Evolutionary conservation across 37 sponge, comb jelly and placozoan genomes (phyloP), one percentile per base, ranked within the genome.

Genomic region (Eunapius fragilis): DNA sequence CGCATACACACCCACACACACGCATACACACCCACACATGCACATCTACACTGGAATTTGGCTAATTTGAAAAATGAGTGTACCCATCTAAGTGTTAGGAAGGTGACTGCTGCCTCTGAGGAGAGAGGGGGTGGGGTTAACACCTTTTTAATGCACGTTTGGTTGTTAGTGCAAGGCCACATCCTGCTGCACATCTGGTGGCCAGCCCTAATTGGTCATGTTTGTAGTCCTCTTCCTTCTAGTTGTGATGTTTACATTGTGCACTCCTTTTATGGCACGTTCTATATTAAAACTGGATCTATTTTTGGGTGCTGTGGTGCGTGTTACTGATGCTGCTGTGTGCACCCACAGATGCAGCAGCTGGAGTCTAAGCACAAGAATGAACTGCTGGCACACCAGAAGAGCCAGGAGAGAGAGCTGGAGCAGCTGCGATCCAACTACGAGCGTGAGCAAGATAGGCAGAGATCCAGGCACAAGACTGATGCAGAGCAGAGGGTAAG

Each of bases 401-500:
- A 73, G 87, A 69, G 32, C 3, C 91, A 91, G 45, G 98, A 98
- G 82, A 86, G 86, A 25, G 98, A 98, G 28, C 80, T 93, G 75
- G 98, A 98, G 32, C 94, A 92, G 77, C 78, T 96, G 26, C 37
- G 87, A 26, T 58, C 77, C 67, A 80, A 31, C 7, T 92, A 80
- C 31, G 97, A 96, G 35, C 88, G 86, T 37, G 98, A 98, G 23
- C 27, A 92, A 31, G 98, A 98, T 45, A 88, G 81, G 74, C 76
- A 94, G 72, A 72, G 95, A 32, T 47, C 71, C 7, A 90, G 69
- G n/a, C 78, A 88, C 82, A 92, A 83, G 49, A 36, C 82, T 35
- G 98, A 98, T 5, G 70, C 88, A 27, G 98, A 98, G 34, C 94
- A 90, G 27, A 89, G 89, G 79, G 93, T 96, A 72, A 32, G 91